Evolutionary conservation across 2,113 vertebrate genomes (phyloP).

Genomic region (Hemiscyllium ocellatum): DNA sequence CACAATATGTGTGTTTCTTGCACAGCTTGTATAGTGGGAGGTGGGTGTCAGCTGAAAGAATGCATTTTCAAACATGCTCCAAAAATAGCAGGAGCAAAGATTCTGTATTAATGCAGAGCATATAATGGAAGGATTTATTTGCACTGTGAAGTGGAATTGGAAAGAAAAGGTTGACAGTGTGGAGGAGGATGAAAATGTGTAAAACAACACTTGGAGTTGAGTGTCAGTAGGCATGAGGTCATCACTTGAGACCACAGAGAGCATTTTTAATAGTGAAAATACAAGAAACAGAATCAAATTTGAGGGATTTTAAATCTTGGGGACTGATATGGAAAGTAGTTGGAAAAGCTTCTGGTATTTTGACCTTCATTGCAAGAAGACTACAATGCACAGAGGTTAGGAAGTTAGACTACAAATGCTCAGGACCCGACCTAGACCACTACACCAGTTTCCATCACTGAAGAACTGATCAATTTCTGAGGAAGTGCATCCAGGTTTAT

Average conservation of each 20-base stretch:
- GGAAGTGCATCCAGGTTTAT: neutral
- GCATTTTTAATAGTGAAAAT: neutral
- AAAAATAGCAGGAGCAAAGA: neutral
- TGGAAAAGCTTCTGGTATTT: neutral
- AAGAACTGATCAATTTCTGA: neutral
- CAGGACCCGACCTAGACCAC: neutral
- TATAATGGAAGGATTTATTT: neutral
- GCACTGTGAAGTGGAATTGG: neutral
- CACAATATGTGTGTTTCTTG: neutral
- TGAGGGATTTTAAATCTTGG: neutral
- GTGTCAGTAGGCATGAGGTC: neutral
- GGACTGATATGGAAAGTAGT: neutral
- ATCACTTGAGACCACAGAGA: neutral
- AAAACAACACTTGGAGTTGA: neutral
- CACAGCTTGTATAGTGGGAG: neutral
- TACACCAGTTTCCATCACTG: neutral
- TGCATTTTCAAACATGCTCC: neutral
- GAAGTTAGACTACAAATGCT: neutral
- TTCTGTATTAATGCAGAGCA: neutral
- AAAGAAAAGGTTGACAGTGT: rapidly evolving
- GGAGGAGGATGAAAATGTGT: neutral
- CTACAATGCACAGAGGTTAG: neutral
- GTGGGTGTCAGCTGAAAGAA: neutral
- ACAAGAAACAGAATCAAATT: neutral
- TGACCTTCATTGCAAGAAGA: neutral